Percentiles rank a stretch among this genome's conserved stretches.
phyloP scores from a whole-genome alignment of 2,113 vertebrate species.

The Sinocyclocheilus grahami region DNA sequence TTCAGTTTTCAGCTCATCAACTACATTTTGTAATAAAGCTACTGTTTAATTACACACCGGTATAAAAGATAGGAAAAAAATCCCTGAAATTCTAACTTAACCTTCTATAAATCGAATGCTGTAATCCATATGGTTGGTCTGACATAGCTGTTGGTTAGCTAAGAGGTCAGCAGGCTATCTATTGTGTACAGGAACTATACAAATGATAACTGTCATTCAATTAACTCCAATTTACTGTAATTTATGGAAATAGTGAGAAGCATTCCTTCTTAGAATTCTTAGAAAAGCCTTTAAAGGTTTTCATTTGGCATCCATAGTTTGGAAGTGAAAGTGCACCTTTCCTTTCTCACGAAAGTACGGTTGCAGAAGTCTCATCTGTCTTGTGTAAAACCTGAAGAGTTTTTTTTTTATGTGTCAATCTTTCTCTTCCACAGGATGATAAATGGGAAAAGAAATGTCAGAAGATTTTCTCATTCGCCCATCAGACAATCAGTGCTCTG shows the following conservation, averaged over 20 bases:
- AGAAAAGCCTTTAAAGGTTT: not conserved
- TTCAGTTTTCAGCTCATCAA: not conserved
- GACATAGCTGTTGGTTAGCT: not conserved
- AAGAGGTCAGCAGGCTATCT: not conserved
- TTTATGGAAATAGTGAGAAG: not conserved
- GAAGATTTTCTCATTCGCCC: slow-evolving; percentile 98
- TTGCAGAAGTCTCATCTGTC: too few relatives aligned
- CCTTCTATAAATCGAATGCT: not conserved
- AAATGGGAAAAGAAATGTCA: slow-evolving; percentile 99
- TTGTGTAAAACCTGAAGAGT: too few relatives aligned
- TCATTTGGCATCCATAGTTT: not conserved
- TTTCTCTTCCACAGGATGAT: slow-evolving; percentile 82
- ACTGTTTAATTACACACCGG: not conserved
- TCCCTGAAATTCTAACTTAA: not conserved
- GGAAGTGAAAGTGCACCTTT: not conserved
- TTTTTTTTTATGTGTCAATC: not conserved
- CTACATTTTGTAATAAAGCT: not conserved
- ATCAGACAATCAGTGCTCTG: slow-evolving; percentile 97
- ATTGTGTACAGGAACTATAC: not conserved
- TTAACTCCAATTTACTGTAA: not conserved
- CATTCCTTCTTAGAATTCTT: not conserved
- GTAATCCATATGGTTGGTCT: not conserved
- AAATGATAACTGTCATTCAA: not conserved
- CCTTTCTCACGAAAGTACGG: not conserved
- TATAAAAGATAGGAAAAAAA: not conserved